These are phyloP conservation scores for Passer montanus DNA, from an alignment of 2,113 vertebrate genomes.

Conservation along the genomic window DNA sequence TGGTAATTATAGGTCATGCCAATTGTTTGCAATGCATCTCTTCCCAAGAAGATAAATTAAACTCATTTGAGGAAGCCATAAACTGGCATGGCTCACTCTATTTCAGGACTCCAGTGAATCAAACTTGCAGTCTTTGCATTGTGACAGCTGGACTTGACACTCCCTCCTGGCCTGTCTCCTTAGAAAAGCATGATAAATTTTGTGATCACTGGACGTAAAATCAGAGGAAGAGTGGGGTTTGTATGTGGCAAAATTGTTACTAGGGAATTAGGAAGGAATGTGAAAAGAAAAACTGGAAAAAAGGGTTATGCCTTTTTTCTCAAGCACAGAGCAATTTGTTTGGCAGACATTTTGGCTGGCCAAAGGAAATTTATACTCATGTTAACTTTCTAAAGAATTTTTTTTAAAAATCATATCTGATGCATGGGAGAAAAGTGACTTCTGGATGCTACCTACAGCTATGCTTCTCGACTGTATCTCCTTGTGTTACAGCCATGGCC, in stretches of 20 bases:
- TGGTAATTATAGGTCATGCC: neutral
- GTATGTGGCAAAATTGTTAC: neutral
- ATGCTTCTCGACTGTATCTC: neutral
- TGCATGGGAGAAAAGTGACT: neutral
- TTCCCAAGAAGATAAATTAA: neutral
- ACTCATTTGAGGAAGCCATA: neutral
- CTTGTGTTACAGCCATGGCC: neutral
- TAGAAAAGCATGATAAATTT: neutral
- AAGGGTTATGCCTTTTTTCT: neutral
- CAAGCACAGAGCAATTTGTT: neutral
- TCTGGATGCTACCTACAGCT: neutral
- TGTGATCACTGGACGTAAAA: neutral
- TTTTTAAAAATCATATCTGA: neutral
- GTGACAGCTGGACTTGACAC: neutral
- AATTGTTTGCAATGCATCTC: neutral
- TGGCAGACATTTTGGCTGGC: neutral
- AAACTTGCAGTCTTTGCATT: neutral
- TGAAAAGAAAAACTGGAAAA: neutral
- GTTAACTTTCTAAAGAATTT: neutral
- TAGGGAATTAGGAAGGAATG: neutral
- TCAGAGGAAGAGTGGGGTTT: rapidly evolving
- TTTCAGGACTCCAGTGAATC: neutral
- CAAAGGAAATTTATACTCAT: neutral
- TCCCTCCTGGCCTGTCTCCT: neutral
- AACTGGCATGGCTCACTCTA: neutral